A percentile compares a stretch with the other conserved stretches of the same genome.
Evolutionary conservation across 2,113 vertebrate genomes (phyloP).

Genomic region (Agelaius phoeniceus): DNA sequence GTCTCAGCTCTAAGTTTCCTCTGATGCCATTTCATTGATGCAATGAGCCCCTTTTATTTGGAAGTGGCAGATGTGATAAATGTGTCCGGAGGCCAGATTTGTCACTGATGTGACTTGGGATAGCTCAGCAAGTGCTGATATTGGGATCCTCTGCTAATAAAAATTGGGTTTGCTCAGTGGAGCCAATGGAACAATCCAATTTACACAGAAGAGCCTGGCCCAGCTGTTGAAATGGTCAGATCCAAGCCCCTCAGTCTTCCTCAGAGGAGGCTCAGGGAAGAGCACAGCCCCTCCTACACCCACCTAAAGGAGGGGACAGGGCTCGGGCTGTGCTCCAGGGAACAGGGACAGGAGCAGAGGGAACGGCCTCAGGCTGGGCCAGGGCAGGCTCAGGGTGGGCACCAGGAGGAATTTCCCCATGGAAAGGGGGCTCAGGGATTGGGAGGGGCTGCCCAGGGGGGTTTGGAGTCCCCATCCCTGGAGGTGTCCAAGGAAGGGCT

Average conservation of each 20-base stretch:
- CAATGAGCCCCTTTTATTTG: not conserved
- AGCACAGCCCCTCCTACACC: not conserved
- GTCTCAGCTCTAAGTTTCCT: not conserved
- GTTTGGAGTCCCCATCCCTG: not conserved
- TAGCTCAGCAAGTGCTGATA: not conserved
- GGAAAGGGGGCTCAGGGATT: not conserved
- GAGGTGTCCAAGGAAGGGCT: not conserved
- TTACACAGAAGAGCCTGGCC: not conserved
- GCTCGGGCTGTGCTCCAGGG: not conserved
- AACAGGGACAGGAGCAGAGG: not conserved
- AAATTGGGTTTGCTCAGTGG: not conserved
- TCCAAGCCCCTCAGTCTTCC: not conserved
- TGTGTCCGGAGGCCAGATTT: not conserved
- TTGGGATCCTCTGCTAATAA: not conserved
- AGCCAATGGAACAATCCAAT: not conserved
- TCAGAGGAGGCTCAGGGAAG: not conserved
- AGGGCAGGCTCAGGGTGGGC: not conserved
- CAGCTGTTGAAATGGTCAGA: not conserved
- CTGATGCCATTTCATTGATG: conserved; percentile 1
- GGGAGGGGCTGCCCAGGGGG: not conserved
- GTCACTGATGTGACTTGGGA: fast-evolving
- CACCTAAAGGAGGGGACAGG: not conserved
- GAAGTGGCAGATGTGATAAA: not conserved
- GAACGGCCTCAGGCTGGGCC: not conserved
- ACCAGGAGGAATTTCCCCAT: not conserved